A percentile compares a stretch with the other conserved stretches of the same genome.
phyloP scores from a whole-genome alignment of 2,797 vertebrate genomes.

The Petrocephalus schoutedeni region DNA sequence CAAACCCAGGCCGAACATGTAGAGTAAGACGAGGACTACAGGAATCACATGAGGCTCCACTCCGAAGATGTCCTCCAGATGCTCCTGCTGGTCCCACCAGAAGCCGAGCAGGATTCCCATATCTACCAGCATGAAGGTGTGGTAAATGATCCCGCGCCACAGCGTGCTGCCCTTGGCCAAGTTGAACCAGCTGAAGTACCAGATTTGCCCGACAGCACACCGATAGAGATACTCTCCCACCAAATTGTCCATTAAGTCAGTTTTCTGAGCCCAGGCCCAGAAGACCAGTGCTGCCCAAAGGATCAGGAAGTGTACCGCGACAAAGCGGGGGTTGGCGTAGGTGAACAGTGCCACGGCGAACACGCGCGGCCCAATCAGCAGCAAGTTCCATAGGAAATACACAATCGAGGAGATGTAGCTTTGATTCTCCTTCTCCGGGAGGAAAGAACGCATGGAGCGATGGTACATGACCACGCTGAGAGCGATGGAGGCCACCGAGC shows the following conservation, averaged over 20 bases:
- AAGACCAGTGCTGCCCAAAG: slow-evolving; percentile 71
- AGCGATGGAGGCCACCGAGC: slow-evolving; percentile 60
- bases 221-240: slow-evolving; percentile 71
- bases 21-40: background rate
- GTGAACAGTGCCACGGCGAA: slow-evolving; percentile 66
- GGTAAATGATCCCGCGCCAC: slow-evolving; percentile 61
- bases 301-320: slow-evolving; percentile 66
- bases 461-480: slow-evolving; percentile 75
- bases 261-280: slow-evolving; percentile 62
- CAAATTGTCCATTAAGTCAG: slow-evolving; percentile 64
- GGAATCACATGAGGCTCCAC: background rate
- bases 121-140: slow-evolving; percentile 63
- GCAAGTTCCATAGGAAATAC: slow-evolving; percentile 81
- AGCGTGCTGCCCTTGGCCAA: slow-evolving; percentile 56
- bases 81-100: slow-evolving; percentile 52
- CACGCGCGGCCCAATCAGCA: slow-evolving; percentile 71
- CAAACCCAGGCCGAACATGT: slow-evolving; percentile 58
- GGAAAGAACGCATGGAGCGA: slow-evolving; percentile 70
- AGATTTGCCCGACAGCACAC: slow-evolving; percentile 68
- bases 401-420: slow-evolving; percentile 37
- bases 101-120: slow-evolving; percentile 51
- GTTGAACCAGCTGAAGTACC: slow-evolving; percentile 87
- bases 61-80: background rate
- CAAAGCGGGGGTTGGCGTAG: slow-evolving; percentile 57
- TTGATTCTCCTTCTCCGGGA: slow-evolving; percentile 55